These are phyloP conservation scores for Calameuta pallipes DNA, from an alignment of 2,888 invertebrate genomes.

Conservation along the genomic window DNA sequence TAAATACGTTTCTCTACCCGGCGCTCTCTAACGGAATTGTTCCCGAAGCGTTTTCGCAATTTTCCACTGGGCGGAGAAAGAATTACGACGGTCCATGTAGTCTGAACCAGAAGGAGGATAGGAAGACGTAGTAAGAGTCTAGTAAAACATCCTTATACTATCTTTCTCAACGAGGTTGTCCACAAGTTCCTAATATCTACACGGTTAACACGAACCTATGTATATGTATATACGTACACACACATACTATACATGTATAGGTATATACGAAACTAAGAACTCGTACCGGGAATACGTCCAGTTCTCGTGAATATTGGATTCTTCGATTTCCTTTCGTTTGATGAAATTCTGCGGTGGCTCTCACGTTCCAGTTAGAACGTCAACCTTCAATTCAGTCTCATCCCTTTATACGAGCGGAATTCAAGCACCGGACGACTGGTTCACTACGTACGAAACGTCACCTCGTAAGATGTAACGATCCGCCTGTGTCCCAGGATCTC, in stretches of 20 bases:
- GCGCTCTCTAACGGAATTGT: background rate
- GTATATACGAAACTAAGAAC: background rate
- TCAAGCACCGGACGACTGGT: too few relatives aligned
- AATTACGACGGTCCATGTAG: background rate
- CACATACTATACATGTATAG: too few relatives aligned
- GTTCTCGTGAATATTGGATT: constrained; percentile 23
- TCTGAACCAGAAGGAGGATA: background rate
- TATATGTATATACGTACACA: background rate
- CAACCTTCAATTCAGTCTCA: too few relatives aligned
- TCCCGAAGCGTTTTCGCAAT: background rate
- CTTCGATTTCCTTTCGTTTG: constrained; percentile 21
- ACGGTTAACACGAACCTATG: background rate
- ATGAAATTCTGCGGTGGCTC: constrained; percentile 21
- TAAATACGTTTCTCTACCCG: background rate
- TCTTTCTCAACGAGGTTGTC: too few relatives aligned
- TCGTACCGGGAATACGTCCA: background rate
- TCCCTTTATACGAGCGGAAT: too few relatives aligned
- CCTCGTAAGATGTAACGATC: background rate
- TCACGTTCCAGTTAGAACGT: too few relatives aligned
- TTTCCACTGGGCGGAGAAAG: background rate
- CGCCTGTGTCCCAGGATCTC: constrained; percentile 1
- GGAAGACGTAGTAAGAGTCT: background rate
- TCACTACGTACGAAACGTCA: too few relatives aligned
- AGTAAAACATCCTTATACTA: background rate
- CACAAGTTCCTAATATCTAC: background rate